Base-by-base conservation (phyloP, 2,888 invertebrate genomes). In the Drosophila birchii region DNA sequence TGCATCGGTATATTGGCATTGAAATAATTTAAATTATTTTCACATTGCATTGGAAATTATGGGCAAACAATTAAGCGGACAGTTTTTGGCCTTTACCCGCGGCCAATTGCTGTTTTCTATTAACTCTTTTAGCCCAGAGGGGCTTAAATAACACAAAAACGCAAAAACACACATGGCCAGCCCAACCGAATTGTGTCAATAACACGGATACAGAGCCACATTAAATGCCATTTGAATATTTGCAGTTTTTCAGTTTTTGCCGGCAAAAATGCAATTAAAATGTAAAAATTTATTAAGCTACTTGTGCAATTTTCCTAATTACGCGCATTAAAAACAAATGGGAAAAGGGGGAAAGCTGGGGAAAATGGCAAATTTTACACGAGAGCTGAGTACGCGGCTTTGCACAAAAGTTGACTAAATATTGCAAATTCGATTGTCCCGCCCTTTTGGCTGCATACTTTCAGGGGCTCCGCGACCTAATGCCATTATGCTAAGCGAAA, bases 301-400 rank as follows among this genome's bases (percentile, higher is more conserved):
- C 72, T 75, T 69, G 69, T 66, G 67, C 61, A 75, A 72, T 68
- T 78, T 76, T 74, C 72, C 78, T 78, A 78, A 78, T 78, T 78
- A 78, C 56, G 62, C 56, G 56, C 53, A 72, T 72, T 72, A 75
- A 58, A 61, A 74, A 18, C 26, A 56, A 41, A 32, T n/a, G 23
- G 34, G 43, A 26, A 56, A 49, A 45, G 34, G 26, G 45, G 26
- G 29, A 1, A 47, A 47, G 12, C 3, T n/a, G n/a, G 6, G 26
- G 26, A 47, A 47, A 47, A 47, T 14, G 41, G 6, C 6, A 16
- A 49, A 43, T 47, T 54, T 55, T 44, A 55, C 71, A 55, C 36
- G 23, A 39, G 18, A 6, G 7, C 18, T 18, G 20, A 8, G 23
- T 23, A 3, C 20, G 14, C 4, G 5, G 14, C 34, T 11, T 20